phyloP scores from a whole-genome alignment of 2,797 vertebrate species.

The Hippopotamyrus pictus region DNA sequence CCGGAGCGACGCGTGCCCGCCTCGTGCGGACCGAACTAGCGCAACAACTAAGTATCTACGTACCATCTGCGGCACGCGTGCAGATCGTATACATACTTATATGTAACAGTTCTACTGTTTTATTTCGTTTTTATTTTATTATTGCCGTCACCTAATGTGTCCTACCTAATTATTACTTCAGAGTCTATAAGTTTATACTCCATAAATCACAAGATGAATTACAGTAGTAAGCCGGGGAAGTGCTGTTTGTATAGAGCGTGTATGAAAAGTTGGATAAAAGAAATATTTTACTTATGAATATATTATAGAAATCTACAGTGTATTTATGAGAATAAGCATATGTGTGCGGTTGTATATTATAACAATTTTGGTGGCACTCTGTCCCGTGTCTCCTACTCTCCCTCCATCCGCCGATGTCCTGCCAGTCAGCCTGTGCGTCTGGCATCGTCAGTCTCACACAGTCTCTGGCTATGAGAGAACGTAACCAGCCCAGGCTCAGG shows the following conservation, averaged over 20 bases:
- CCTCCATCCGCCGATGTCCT: neutral
- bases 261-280: conserved; percentile 10
- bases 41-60: neutral
- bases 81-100: neutral
- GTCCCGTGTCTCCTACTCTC: neutral
- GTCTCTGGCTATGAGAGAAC: conserved; percentile 76
- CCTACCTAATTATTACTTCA: neutral
- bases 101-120: neutral
- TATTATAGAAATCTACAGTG: neutral
- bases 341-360: neutral
- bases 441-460: conserved; percentile 30
- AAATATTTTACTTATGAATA: neutral
- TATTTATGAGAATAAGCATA: neutral
- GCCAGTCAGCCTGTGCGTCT: conserved; percentile 27
- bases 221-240: neutral
- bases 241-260: neutral
- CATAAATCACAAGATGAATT: neutral
- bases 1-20: neutral
- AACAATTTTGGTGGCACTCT: neutral
- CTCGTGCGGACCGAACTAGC: neutral
- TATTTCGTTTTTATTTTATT: neutral
- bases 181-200: neutral
- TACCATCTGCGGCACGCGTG: neutral
- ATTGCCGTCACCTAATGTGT: neutral
- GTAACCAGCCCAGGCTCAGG: conserved; percentile 51